Evolutionary conservation across 2,113 vertebrate species (phyloP), one percentile per base, ranked within the genome.

Genomic region (Fulmarus glacialis): DNA sequence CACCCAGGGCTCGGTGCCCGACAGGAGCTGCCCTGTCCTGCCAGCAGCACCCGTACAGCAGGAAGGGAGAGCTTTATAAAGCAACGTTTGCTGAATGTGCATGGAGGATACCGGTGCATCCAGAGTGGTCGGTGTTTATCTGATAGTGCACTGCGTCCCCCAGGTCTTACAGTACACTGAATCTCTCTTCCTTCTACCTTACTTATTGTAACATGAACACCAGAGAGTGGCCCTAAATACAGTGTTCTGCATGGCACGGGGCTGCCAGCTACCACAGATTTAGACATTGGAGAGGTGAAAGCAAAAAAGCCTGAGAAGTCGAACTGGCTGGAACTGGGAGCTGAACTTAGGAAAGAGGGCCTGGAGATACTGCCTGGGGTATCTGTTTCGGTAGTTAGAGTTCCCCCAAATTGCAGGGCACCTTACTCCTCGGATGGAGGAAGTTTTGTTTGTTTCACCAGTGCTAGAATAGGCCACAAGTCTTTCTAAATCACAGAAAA

Each of bases 141-240:
- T 34, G 59, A 53, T 14, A 50, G 45, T 10, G 11, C 0, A 0
- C 22, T 58, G 22, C 1, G 0, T 79, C 42, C 55, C 34, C 21
- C 23, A 15, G 55, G 19, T 32, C 8, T 50, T 50, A 66, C n/a
- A 19, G 18, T 6, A 15, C 12, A 1, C 21, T 14, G 30, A 73
- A 68, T 32, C 27, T 40, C 66, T 88, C 59, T 50, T 36, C 42
- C 38, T 81, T 71, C 34, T 47, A 11, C 24, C 34, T 64, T n/a
- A 21, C 6, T 82, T 26, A 40, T 32, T 1, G 0, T 36, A 84
- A 38, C 11, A 38, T 0, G 1, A 55, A 42, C 38, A 70, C 19
- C 38, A 73, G 43, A 63, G 38, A 43, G 32, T 7, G 43, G 27
- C 52, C 40, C 23, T 53, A 63, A 67, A 63, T 3, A 14, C 27